Conservation (phyloP, 2,888 invertebrate genomes). For the Lucinisca nassula region DNA sequence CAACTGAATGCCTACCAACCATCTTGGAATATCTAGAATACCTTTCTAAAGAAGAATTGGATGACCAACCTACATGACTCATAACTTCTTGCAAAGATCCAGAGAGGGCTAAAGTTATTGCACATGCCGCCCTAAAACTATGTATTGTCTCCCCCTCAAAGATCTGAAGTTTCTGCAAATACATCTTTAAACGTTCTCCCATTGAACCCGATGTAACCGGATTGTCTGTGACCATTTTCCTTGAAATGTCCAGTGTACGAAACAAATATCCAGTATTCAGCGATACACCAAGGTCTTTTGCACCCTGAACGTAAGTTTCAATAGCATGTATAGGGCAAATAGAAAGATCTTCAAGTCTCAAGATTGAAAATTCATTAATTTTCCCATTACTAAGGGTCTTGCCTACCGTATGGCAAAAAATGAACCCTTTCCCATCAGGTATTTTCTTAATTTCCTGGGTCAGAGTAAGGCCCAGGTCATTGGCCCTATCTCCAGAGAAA, state of each 20-base stretch:
- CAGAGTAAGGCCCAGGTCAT: neutral
- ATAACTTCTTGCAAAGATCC: neutral
- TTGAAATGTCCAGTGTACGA: neutral
- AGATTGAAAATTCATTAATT: neutral
- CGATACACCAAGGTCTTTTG: neutral
- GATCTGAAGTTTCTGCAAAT: neutral
- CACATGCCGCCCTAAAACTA: neutral
- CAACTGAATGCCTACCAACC: neutral
- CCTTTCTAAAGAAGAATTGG: neutral
- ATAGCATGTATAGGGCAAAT: conserved; percentile 7
- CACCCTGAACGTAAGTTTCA: neutral
- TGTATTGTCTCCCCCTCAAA: neutral
- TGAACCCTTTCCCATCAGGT: neutral
- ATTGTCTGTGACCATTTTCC: neutral
- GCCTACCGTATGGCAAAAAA: neutral
- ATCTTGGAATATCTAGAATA: neutral
- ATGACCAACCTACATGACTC: neutral
- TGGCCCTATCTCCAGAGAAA: neutral
- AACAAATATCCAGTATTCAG: neutral
- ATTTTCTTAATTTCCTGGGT: neutral
- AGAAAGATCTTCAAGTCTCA: neutral
- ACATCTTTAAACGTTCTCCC: neutral
- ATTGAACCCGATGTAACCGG: neutral
- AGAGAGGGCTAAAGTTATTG: too few species aligned
- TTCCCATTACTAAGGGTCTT: neutral